These are phyloP conservation scores for Strigamia maritima DNA, from an alignment of 2,888 invertebrate genomes.

Conservation along the genomic window DNA sequence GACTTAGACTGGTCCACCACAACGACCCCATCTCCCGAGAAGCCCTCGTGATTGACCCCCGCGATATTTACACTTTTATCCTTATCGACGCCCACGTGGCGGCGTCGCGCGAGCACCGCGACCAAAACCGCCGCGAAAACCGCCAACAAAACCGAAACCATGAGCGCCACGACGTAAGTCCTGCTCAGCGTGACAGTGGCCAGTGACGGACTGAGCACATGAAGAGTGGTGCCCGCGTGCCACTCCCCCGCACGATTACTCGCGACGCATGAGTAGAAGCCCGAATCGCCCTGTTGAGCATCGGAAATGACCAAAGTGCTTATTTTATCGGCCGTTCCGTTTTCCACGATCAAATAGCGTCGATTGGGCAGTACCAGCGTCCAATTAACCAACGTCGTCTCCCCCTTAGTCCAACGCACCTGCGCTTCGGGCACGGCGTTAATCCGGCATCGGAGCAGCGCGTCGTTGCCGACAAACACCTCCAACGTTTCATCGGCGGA, in stretches of 20 bases:
- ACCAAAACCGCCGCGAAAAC: neutral
- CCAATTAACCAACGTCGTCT: neutral
- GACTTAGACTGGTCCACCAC: neutral
- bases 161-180: neutral
- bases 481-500: neutral
- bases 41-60: neutral
- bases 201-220: neutral
- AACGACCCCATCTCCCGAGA: neutral
- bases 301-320: neutral
- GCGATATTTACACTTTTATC: neutral
- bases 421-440: conserved; percentile 43
- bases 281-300: neutral
- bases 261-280: neutral
- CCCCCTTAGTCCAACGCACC: conserved; percentile 42
- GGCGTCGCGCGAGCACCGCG: neutral
- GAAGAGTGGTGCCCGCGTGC: neutral
- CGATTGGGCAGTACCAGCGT: too few relatives aligned
- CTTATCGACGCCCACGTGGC: neutral
- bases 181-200: neutral
- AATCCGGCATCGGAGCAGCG: conserved; percentile 44
- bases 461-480: conserved; percentile 38
- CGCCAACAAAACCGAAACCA: neutral
- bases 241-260: neutral
- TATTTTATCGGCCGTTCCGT: neutral
- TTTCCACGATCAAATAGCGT: neutral